Base-by-base conservation (phyloP, 2,113 vertebrate genomes). In the Macquaria australasica region DNA sequence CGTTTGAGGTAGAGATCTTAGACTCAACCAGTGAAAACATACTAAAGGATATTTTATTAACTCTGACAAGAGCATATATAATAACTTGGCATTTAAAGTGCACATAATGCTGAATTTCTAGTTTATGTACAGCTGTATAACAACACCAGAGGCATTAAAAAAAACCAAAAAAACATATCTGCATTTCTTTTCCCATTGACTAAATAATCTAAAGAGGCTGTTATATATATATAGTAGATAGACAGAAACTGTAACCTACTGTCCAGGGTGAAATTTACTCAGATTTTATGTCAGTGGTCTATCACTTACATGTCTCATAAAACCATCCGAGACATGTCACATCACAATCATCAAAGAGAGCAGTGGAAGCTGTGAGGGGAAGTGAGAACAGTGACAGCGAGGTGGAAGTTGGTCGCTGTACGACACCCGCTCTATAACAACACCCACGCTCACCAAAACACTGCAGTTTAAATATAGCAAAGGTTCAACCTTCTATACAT, bases 291-390 rank as follows among this genome's bases (percentile, higher is more conserved):
- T 25, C 8, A 63, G 12, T 12, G 21, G 20, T 79, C 81, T 64
- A 8, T 73, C 58, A 39, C 69, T 56, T 81, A 12, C 79, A 37
- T 9, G 45, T 63, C 77, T 73, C 48, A 75, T 28, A 70, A 86
- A 85, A 78, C 23, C 63, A 74, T 64, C 67, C 11, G 51, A 70
- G n/a, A 80, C 48, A 37, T 23, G n/a, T 59, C 59, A 53, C 34
- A 69, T 72, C 43, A 51, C 56, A 43, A 48, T n/a, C 28, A 72
- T 58, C 69, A 89, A 83, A 85, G 50, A 73, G 10, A 88, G 60
- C 21, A 6, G 34, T 18, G 41, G 45, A 69, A 87, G 31, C 73
- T 64, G 67, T 43, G 82, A 88, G 48, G n/a, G 70, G 62, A 87
- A 77, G 86, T 62, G 59, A 81, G 67, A 86, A 62, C 43, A 72